Conservation (phyloP, 2,797 vertebrate genomes). For the Hapalemur alaotrensis region DNA sequence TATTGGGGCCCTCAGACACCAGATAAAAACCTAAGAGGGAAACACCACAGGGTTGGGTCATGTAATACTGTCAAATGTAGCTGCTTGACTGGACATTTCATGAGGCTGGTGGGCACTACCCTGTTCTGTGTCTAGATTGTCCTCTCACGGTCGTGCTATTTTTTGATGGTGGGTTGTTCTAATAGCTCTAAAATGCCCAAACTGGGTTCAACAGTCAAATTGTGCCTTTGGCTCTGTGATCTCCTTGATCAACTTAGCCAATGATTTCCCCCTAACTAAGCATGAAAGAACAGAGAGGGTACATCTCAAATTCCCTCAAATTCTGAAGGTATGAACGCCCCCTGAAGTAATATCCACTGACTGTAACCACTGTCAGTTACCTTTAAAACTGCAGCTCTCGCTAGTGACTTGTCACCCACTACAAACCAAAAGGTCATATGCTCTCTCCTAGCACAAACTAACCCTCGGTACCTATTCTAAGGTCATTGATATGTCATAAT, state of each 20-base stretch:
- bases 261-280: not conserved
- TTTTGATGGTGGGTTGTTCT: not conserved
- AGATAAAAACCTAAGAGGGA: not conserved
- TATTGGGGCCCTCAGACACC: not conserved
- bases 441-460: not conserved
- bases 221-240: not conserved
- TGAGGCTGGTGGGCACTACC: not conserved
- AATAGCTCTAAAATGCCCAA: not conserved
- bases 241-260: not conserved
- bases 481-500: not conserved
- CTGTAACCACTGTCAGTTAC: not conserved
- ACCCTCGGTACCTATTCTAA: not conserved
- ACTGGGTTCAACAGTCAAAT: not conserved
- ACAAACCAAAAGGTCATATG: not conserved
- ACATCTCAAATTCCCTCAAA: not conserved
- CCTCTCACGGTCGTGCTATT: not conserved
- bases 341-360: not conserved
- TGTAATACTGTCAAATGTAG: not conserved
- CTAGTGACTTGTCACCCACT: not conserved
- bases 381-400: not conserved
- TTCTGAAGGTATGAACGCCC: not conserved
- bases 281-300: not conserved
- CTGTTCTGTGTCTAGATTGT: not conserved
- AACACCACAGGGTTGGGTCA: not conserved
- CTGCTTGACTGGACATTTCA: not conserved